A percentile compares a stretch with the other conserved stretches of the same genome.
phyloP scores from a whole-genome alignment of 2,113 vertebrate genomes.

The Hucho hucho region DNA sequence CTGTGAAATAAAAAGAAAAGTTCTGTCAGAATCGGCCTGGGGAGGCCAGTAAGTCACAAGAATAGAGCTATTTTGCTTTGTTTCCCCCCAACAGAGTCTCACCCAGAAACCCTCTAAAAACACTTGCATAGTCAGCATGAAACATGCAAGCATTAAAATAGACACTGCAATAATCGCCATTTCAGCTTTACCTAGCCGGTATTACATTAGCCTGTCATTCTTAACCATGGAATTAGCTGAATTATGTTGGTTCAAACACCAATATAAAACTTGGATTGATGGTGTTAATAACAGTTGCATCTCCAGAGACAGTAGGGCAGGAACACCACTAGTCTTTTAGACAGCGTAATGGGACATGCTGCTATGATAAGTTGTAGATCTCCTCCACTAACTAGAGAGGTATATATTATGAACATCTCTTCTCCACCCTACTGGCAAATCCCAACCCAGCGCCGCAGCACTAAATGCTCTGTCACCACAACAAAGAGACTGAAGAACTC shows the following conservation, averaged over 20 bases:
- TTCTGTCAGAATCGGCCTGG: slow-evolving; percentile 24
- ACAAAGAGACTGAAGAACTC: slow-evolving; percentile 32
- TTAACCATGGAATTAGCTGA: no score
- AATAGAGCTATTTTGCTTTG: slow-evolving; percentile 19
- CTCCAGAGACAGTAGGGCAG: not conserved
- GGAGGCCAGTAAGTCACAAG: slow-evolving; percentile 21
- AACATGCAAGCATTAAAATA: not conserved
- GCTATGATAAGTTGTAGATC: slow-evolving; percentile 37
- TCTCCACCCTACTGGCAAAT: slow-evolving; percentile 36
- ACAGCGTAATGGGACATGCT: slow-evolving; percentile 18
- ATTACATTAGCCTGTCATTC: not conserved
- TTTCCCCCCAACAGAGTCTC: slow-evolving; percentile 22
- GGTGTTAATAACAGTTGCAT: not conserved
- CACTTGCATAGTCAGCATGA: slow-evolving; percentile 2
- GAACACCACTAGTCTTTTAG: slow-evolving; percentile 19
- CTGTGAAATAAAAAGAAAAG: slow-evolving; percentile 24
- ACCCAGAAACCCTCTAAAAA: slow-evolving; percentile 18
- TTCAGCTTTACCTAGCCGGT: no score
- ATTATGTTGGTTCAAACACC: no score
- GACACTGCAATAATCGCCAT: not conserved
- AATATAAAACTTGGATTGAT: no score
- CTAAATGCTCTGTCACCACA: slow-evolving; percentile 14
- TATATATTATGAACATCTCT: slow-evolving; percentile 33
- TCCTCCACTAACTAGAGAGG: slow-evolving; percentile 47
- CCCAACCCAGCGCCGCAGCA: not conserved